Base-by-base conservation (phyloP, 2,113 vertebrate species). In the Grus americana region DNA sequence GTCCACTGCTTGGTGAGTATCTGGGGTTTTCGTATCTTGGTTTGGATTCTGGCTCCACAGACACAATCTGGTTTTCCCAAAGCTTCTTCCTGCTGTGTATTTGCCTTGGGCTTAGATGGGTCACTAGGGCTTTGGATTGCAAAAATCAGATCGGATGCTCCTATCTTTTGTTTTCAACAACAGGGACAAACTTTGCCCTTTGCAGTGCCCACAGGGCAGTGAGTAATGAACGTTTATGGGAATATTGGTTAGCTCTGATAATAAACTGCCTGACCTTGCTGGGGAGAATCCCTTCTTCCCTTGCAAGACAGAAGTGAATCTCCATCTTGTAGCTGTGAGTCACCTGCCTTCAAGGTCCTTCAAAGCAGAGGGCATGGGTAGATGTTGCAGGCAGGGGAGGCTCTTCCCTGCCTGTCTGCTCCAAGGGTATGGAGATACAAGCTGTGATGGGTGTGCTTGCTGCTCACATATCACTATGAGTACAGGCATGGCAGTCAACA, bases 141-240 rank as follows among this genome's bases (percentile, higher is more conserved):
- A 95, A 75, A 82, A 94, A 73, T 82, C 76, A 90, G 74, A 79
- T 88, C 26, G 29, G 91, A 87, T 93, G 54, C 8, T n/a, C 74
- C 59, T 79, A 24, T 72, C 90, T 93, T 79, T 79, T 96, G 93
- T 92, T 97, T 93, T 89, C 72, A 55, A 24, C 82, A 76, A 59
- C 71, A 82, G 79, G 86, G 67, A 86, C 90, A 96, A 95, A 90
- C 90, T 80, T 94, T 87, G 85, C 91, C 84, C 91, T 95, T 87
- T 88, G 71, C 75, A 40, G 88, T 19, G 81, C 94, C 84, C 82
- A 66, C 89, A 52, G 86, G 95, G 70, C 40, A 32, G 74, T 15
- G 4, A 83, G 86, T 81, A 95, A 92, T 71, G 84, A 92, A 90
- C 94, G 81, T 95, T 94, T 86, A 66, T 76, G 57, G 86, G 61